Percentiles rank a stretch among this genome's conserved stretches.
These are phyloP conservation scores for Chlorocebus sabaeus DNA, from an alignment of 2,113 vertebrate genomes.

Conservation along the genomic window DNA sequence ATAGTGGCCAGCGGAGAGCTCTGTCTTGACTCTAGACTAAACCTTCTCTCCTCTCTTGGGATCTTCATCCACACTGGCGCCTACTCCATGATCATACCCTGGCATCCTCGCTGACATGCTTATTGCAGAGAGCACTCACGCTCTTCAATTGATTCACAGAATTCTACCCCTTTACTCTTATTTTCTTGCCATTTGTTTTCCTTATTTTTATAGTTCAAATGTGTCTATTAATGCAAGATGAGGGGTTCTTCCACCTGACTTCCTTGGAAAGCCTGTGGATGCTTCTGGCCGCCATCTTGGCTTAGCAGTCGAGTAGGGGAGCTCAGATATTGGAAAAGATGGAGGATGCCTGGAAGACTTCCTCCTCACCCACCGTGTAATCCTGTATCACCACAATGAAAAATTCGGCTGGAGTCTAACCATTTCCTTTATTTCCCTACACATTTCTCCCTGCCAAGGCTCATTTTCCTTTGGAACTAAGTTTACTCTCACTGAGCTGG, in stretches of 20 bases:
- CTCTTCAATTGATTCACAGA: neutral
- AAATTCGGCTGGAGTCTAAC: neutral
- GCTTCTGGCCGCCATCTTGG: neutral
- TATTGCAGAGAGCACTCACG: neutral
- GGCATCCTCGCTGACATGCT: neutral
- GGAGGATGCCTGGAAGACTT: neutral
- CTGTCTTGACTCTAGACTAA: neutral
- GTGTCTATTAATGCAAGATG: neutral
- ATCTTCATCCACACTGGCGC: neutral
- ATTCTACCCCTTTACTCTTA: neutral
- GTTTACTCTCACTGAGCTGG: neutral
- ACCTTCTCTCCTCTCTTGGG: neutral
- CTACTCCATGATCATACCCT: neutral
- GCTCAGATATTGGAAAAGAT: neutral
- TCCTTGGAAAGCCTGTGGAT: rapidly evolving
- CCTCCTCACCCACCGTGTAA: rapidly evolving
- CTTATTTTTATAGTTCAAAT: neutral
- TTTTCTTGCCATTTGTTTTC: neutral
- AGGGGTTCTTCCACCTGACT: neutral
- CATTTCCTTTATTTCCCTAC: neutral
- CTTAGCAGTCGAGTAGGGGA: rapidly evolving
- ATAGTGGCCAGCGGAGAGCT: neutral
- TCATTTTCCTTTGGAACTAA: neutral
- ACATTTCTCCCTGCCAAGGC: neutral
- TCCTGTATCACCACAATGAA: rapidly evolving